Conservation (phyloP, 1,140 invertebrate genomes). For the Bombus confusus region DNA sequence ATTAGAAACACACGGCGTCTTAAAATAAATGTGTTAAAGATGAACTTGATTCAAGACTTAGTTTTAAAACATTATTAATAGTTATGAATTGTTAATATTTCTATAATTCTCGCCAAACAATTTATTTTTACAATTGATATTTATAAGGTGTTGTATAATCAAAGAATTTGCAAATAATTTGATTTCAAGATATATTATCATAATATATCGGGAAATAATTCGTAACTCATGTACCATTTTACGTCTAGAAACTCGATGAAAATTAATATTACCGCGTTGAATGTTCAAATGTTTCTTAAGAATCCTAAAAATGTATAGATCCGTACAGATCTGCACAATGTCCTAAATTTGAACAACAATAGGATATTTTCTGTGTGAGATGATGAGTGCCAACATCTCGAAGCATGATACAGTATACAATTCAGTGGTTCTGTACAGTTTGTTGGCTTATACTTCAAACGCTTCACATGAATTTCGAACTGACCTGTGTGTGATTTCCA, state of each 20-base stretch:
- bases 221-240: not conserved
- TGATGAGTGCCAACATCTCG: not conserved
- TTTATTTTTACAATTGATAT: not conserved
- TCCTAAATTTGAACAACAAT: too few species aligned
- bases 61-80: not conserved
- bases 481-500: not conserved
- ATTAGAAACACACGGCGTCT: not conserved
- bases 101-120: not conserved
- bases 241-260: not conserved
- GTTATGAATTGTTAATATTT: not conserved
- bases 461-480: not conserved
- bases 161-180: not conserved
- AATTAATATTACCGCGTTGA: not conserved
- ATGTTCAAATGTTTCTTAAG: constrained; percentile 14
- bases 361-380: constrained; percentile 6
- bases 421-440: constrained; percentile 1
- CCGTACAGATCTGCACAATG: constrained; percentile 1
- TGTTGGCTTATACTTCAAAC: constrained; percentile 8
- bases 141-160: too few species aligned
- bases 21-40: not conserved
- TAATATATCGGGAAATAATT: not conserved
- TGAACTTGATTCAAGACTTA: not conserved
- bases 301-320: constrained; percentile 3
- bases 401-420: constrained; percentile 24
- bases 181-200: not conserved